phyloP scores from a whole-genome alignment of 2,113 vertebrate genomes.

The Dissostichus mawsoni region DNA sequence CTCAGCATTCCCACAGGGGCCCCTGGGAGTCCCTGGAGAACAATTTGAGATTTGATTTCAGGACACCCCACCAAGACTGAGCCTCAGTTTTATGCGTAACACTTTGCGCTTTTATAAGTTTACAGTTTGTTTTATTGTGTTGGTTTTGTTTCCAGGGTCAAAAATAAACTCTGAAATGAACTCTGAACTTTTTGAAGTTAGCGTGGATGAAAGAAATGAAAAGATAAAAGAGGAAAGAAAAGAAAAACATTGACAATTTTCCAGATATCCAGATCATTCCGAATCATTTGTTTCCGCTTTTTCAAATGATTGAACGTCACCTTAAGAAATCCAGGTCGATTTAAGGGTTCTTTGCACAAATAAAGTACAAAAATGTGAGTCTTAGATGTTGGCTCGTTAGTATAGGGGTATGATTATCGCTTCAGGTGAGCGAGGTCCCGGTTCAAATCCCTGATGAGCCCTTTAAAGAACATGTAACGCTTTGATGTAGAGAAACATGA shows the following conservation, averaged over 20 bases:
- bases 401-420: background rate
- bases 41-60: background rate
- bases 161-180: background rate
- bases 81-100: background rate
- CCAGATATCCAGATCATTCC: too few species aligned
- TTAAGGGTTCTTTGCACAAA: too few species aligned
- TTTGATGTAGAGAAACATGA: too few species aligned
- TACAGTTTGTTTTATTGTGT: background rate
- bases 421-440: conserved; percentile 59
- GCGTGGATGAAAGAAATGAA: background rate
- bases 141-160: background rate
- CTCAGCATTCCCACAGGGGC: background rate
- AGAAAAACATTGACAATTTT: too few species aligned
- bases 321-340: too few species aligned
- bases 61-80: background rate
- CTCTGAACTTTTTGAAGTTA: background rate
- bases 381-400: background rate
- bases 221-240: too few species aligned
- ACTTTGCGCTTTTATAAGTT: background rate
- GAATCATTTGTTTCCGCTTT: background rate
- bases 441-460: conserved; percentile 86
- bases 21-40: background rate
- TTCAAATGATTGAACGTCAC: background rate
- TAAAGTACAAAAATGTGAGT: too few species aligned
- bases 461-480: background rate